Evolutionary conservation across 1,140 invertebrate species (phyloP).

Genomic region (Pseudomyrmex dendroicus): DNA sequence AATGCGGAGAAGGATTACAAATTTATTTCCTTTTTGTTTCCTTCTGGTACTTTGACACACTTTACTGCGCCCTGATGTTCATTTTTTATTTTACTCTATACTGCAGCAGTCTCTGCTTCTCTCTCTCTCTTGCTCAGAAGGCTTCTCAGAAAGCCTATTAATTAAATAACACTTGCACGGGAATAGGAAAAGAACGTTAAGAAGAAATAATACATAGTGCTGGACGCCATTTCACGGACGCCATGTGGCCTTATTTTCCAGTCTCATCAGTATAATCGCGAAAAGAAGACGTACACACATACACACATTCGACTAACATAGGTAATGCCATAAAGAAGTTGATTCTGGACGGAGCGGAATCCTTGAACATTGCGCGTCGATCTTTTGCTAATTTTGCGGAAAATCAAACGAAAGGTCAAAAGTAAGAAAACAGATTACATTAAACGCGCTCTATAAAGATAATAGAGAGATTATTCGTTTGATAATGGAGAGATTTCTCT

Average conservation of each 20-base stretch:
- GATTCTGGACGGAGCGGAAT: too few species aligned
- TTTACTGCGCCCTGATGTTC: background rate
- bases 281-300: conserved; percentile 5
- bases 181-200: background rate
- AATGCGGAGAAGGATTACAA: background rate
- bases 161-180: conserved; percentile 19
- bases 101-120: background rate
- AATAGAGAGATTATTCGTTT: too few species aligned
- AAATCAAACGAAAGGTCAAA: too few species aligned
- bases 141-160: conserved; percentile 12
- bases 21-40: background rate
- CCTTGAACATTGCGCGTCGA: too few species aligned
- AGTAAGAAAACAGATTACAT: too few species aligned
- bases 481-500: too few species aligned
- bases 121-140: too few species aligned
- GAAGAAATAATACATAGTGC: background rate
- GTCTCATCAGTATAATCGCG: background rate
- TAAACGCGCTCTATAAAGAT: too few species aligned
- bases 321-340: too few species aligned
- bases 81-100: conserved; percentile 14
- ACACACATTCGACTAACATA: background rate
- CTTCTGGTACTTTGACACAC: conserved; percentile 20
- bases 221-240: background rate
- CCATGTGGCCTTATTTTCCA: background rate
- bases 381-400: too few species aligned